Conservation (phyloP, 2,113 vertebrate genomes). For the Aix galericulata region DNA sequence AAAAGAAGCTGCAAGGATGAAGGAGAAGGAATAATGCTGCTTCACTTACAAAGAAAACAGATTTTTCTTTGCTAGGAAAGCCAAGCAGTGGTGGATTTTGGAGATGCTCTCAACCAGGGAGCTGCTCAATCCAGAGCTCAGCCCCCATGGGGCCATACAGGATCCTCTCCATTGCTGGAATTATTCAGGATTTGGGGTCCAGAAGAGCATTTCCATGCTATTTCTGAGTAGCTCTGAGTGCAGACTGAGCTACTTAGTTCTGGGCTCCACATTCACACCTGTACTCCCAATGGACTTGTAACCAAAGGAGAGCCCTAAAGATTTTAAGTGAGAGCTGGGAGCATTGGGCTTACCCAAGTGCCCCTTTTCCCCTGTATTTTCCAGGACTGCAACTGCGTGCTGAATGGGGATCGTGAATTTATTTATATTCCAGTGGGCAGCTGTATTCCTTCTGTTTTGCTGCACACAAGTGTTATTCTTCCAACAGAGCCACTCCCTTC, state of each 20-base stretch:
- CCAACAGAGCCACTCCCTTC: background rate
- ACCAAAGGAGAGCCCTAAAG: background rate
- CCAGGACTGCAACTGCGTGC: background rate
- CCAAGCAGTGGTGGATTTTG: background rate
- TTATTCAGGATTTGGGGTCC: background rate
- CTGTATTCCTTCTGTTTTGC: slow-evolving; percentile 15
- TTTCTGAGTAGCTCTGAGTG: background rate
- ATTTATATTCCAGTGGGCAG: background rate
- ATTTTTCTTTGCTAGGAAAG: background rate
- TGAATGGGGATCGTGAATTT: background rate
- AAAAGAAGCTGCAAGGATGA: background rate
- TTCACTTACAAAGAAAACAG: background rate
- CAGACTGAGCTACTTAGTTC: background rate
- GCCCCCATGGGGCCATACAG: no score
- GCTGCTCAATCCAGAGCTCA: background rate
- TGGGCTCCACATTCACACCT: background rate
- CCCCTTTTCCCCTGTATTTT: rapidly evolving
- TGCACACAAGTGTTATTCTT: slow-evolving; percentile 21
- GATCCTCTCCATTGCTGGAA: background rate
- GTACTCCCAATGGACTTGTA: background rate
- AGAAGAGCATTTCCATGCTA: background rate
- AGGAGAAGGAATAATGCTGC: background rate
- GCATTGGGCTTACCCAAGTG: background rate
- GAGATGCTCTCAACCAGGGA: background rate
- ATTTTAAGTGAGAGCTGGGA: background rate